phyloP scores from a whole-genome alignment of 2,113 vertebrate species.

The Oreotrochilus melanogaster region DNA sequence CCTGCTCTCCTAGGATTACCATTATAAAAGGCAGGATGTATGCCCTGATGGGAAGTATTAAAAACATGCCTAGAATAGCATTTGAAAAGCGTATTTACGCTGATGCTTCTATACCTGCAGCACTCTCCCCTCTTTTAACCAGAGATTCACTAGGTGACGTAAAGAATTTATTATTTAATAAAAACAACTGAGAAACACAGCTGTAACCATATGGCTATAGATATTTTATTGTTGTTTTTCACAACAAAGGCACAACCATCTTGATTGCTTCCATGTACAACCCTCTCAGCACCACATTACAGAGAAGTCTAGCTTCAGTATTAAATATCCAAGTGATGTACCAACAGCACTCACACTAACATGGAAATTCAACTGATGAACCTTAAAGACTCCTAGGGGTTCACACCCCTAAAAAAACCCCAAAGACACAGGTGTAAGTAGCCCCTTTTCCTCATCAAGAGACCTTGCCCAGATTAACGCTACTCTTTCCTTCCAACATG shows the following conservation, averaged over 20 bases:
- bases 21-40: slow-evolving; percentile 31
- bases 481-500: background rate
- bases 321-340: background rate
- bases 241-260: background rate
- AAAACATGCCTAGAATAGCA: background rate
- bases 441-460: background rate
- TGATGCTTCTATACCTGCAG: background rate
- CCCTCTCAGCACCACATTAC: background rate
- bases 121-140: background rate
- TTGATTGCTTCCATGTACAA: background rate
- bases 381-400: background rate
- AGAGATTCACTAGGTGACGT: background rate
- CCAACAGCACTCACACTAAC: background rate
- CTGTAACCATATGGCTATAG: background rate
- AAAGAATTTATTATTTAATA: background rate
- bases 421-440: background rate
- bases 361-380: background rate
- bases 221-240: background rate
- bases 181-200: background rate
- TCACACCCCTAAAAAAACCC: background rate
- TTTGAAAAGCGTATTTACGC: background rate
- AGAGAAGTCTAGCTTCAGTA: background rate
- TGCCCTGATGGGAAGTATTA: background rate
- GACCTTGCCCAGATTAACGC: background rate
- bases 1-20: background rate